Evolutionary conservation across 2,113 vertebrate species (phyloP).

Genomic region (Sphaerodactylus townsendi): DNA sequence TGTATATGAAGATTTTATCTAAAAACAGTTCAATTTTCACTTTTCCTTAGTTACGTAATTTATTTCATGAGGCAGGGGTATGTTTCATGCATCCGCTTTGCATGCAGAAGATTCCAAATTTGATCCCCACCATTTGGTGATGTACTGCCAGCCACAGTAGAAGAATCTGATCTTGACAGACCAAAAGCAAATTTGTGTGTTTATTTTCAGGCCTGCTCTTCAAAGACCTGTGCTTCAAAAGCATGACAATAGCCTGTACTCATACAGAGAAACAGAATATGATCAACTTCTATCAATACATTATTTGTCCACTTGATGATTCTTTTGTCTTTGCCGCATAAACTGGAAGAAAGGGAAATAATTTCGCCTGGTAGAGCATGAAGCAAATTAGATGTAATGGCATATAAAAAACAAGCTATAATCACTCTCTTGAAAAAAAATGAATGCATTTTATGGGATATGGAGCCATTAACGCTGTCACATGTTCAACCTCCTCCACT

Average conservation of each 20-base stretch:
- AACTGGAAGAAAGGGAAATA: slow-evolving; percentile 68
- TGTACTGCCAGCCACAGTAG: too few relatives aligned
- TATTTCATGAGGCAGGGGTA: too few relatives aligned
- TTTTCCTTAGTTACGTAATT: slow-evolving; percentile 24
- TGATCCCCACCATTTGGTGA: too few relatives aligned
- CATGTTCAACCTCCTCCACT: slow-evolving; percentile 64
- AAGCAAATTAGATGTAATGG: slow-evolving; percentile 76
- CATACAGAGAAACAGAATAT: slow-evolving; percentile 35
- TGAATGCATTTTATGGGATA: slow-evolving; percentile 61
- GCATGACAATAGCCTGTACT: slow-evolving; percentile 44
- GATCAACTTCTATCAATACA: slow-evolving; percentile 67
- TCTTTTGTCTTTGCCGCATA: slow-evolving; percentile 69
- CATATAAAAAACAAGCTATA: slow-evolving; percentile 68
- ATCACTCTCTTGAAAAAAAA: slow-evolving; percentile 67
- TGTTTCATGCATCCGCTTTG: too few relatives aligned
- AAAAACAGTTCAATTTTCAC: neutral
- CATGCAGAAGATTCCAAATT: too few relatives aligned
- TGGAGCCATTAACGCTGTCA: slow-evolving; percentile 66
- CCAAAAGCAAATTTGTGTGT: neutral
- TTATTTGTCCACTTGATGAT: slow-evolving; percentile 62
- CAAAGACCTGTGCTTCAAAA: slow-evolving; percentile 29
- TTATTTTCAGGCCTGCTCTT: slow-evolving; percentile 29
- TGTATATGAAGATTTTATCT: neutral
- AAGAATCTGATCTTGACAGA: too few relatives aligned
- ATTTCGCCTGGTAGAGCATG: slow-evolving; percentile 73